A percentile compares a stretch with the other conserved stretches of the same genome.
Evolutionary conservation across 2,113 vertebrate genomes (phyloP).

Genomic region (Rhombomys opimus): DNA sequence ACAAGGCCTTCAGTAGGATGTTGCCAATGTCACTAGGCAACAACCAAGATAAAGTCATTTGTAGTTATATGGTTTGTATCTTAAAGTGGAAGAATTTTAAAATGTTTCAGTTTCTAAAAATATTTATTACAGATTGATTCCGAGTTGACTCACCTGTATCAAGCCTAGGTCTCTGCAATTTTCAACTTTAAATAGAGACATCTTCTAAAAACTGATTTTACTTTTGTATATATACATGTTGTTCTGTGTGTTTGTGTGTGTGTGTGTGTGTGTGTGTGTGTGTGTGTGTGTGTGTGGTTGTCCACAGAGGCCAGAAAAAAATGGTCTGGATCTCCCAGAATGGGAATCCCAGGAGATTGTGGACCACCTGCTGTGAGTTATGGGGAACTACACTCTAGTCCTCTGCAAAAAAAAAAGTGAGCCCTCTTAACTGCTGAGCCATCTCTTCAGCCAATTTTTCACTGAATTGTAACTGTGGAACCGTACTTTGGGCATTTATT

Average conservation of each 20-base stretch:
- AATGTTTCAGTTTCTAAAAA: slow-evolving; percentile 32
- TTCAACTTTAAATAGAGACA: neutral
- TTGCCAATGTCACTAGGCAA: neutral
- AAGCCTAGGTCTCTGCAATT: neutral
- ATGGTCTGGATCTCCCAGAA: neutral
- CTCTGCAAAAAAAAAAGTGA: neutral
- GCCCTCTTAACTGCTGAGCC: neutral
- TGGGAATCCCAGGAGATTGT: neutral
- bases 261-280: too few species aligned
- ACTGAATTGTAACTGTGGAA: neutral
- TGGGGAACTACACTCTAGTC: neutral
- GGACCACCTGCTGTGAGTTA: neutral
- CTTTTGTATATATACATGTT: neutral
- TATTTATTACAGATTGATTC: neutral
- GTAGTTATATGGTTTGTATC: neutral
- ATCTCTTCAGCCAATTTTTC: accelerated
- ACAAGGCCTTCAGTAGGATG: neutral
- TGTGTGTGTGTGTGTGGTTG: too few species aligned
- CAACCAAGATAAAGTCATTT: neutral
- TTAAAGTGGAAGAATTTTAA: neutral
- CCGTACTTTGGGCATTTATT: neutral
- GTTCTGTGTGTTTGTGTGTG: neutral
- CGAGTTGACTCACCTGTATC: neutral
- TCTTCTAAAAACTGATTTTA: neutral
- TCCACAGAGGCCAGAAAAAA: too few species aligned